phyloP scores from a whole-genome alignment of 2,888 invertebrate genomes.

The Morpho deidamia region DNA sequence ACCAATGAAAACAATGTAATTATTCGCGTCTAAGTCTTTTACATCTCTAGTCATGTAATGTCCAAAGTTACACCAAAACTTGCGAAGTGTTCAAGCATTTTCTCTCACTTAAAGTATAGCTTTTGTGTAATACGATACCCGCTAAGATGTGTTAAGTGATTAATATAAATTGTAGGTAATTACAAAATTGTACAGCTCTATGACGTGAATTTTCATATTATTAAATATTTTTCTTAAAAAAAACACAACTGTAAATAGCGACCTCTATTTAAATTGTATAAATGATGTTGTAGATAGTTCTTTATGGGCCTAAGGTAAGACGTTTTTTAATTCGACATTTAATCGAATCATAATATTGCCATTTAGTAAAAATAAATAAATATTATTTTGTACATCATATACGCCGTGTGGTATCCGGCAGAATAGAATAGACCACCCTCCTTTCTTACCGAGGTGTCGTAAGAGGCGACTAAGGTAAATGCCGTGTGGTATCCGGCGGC shows the following conservation, averaged over 20 bases:
- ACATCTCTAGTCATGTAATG: slow-evolving; percentile 31
- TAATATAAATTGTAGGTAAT: slow-evolving; percentile 26
- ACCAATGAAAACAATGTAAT: slow-evolving; percentile 1
- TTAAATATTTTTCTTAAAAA: slow-evolving; percentile 50
- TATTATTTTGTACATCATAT: too few relatives aligned
- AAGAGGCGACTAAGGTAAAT: too few relatives aligned
- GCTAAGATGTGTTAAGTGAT: slow-evolving; percentile 7
- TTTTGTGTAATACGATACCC: slow-evolving; percentile 33
- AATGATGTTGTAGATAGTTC: slow-evolving; percentile 33
- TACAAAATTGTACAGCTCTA: slow-evolving; percentile 46
- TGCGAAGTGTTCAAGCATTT: slow-evolving; percentile 10
- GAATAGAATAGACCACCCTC: too few relatives aligned
- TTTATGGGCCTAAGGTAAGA: slow-evolving; percentile 26
- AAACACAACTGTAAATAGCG: slow-evolving; percentile 41
- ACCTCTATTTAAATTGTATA: slow-evolving; percentile 47
- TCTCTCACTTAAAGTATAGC: slow-evolving; percentile 16
- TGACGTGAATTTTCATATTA: slow-evolving; percentile 33
- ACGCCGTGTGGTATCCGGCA: too few relatives aligned
- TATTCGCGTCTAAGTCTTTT: slow-evolving; percentile 16
- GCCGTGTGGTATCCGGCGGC: too few relatives aligned
- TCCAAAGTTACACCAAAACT: slow-evolving; percentile 24
- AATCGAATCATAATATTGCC: slow-evolving; percentile 2
- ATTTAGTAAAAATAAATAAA: too few relatives aligned
- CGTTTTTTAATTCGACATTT: slow-evolving; percentile 19
- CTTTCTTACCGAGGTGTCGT: too few relatives aligned